Base-by-base conservation (phyloP, 2,888 invertebrate genomes). In the Acrobasis repandana region DNA sequence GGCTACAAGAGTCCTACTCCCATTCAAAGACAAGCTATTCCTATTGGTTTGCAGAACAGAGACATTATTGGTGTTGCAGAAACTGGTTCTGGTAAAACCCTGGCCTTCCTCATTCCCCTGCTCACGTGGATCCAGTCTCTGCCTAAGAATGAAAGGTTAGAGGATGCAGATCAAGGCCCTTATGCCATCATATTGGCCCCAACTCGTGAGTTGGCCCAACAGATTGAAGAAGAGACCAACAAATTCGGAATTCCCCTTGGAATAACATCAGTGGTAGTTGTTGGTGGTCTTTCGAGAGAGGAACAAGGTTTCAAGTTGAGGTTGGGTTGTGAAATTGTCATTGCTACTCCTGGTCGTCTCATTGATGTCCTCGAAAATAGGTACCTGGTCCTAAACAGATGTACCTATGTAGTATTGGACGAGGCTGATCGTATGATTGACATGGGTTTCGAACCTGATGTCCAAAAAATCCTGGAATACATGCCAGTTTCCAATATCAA, bases 361-460 rank as follows among this genome's bases (percentile, higher is more conserved):
- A 98, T 99, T 67, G 99, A 99, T 86, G 99, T 99, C 0, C 89
- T 99, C 65, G 99, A 99, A 90, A 99, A 99, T 88, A 94, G 99
- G 63, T 99, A 99, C 84, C 93, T 99, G 68, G 99, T 99, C 9
- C 92, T 99, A 15, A 97, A 96, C 85, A 97, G 99, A 79, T 99
- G 99, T 86, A 99, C 99, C 0, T 99, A 99, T 83, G 98, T 99
- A 64, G 99, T 98, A 5, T 93, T 97, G 59, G 97, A 98, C 77
- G 97, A 98, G 93, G 99, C 99, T 38, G 99, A 99, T 93, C 95
- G 99, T 80, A 99, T 99, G 99, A 98, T 99, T 87, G 99, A 99
- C 93, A 99, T 99, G 97, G 99, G 99, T 82, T 99, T 99, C 82
- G 99, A 99, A 85, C 98, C 98, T 49, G 97, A 97, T 77, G 99